Percentiles rank a stretch among this genome's conserved stretches.
Conservation (phyloP, 2,888 invertebrate genomes). For the Tuta absoluta region DNA sequence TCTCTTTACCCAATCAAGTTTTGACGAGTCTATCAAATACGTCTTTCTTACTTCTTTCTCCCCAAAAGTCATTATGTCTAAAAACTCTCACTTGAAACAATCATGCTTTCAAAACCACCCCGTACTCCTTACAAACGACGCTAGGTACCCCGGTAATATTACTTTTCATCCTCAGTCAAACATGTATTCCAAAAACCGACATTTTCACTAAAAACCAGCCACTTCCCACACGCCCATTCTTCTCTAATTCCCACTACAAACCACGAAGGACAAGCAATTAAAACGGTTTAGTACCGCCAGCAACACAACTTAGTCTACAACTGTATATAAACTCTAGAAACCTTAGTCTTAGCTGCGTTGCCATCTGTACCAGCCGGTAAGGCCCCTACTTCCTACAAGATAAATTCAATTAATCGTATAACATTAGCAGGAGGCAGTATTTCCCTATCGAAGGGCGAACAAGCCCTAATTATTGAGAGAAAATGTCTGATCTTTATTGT, state of each 20-base stretch:
- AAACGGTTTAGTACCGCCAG: background rate
- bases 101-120: too few species aligned
- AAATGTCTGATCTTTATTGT: conserved; percentile 56
- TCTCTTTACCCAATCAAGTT: too few species aligned
- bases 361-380: background rate
- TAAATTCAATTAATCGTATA: conserved; percentile 32
- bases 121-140: too few species aligned
- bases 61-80: too few species aligned
- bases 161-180: background rate
- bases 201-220: background rate
- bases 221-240: conserved; percentile 60
- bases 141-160: too few species aligned
- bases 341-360: too few species aligned
- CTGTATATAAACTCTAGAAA: too few species aligned
- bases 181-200: background rate
- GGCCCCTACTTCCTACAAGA: conserved; percentile 20
- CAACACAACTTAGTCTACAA: background rate
- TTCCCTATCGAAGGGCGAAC: conserved; percentile 64
- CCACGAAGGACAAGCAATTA: conserved; percentile 22
- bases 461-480: conserved; percentile 62
- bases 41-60: too few species aligned
- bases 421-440: conserved; percentile 34
- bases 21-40: too few species aligned
- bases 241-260: conserved; percentile 48
- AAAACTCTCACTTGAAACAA: too few species aligned